Evolutionary conservation across 1,140 invertebrate species (phyloP).

Genomic region (Drosophila navojoa): DNA sequence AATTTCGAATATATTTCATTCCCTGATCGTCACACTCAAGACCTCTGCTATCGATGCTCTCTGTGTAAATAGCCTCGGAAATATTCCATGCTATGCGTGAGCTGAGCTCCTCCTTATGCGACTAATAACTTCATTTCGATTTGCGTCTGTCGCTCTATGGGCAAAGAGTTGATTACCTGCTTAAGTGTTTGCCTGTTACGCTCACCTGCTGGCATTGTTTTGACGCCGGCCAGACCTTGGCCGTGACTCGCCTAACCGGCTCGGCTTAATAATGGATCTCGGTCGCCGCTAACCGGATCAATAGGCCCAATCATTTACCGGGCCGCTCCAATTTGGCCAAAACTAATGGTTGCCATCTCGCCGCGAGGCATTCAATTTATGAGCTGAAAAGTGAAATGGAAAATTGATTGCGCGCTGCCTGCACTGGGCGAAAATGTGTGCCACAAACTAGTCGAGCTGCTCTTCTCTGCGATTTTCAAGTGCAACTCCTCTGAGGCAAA

Average conservation of each 20-base stretch:
- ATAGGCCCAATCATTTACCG: constrained; percentile 7
- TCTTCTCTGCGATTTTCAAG: neutral
- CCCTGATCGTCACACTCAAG: constrained; percentile 23
- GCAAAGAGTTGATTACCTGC: neutral
- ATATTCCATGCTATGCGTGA: constrained; percentile 16
- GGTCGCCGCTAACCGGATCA: constrained; percentile 57
- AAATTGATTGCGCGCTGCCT: constrained; percentile 11
- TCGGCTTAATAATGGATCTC: constrained; percentile 1
- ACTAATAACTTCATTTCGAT: no score
- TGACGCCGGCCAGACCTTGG: constrained; percentile 44
- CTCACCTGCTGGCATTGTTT: neutral
- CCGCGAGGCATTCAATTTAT: constrained; percentile 50
- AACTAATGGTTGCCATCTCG: constrained; percentile 44
- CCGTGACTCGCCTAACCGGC: constrained; percentile 38
- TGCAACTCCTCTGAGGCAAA: no score
- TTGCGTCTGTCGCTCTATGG: neutral
- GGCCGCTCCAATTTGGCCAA: constrained; percentile 52
- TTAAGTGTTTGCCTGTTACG: neutral
- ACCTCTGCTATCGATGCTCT: constrained; percentile 11
- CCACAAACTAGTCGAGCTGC: no score
- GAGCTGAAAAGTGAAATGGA: constrained; percentile 63
- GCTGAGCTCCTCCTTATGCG: no score
- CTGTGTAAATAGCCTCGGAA: constrained; percentile 16
- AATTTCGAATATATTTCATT: constrained; percentile 5
- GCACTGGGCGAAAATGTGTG: constrained; percentile 8